Evolutionary conservation across 1,140 invertebrate genomes (phyloP).

Genomic region (Drosophila pseudoobscura): DNA sequence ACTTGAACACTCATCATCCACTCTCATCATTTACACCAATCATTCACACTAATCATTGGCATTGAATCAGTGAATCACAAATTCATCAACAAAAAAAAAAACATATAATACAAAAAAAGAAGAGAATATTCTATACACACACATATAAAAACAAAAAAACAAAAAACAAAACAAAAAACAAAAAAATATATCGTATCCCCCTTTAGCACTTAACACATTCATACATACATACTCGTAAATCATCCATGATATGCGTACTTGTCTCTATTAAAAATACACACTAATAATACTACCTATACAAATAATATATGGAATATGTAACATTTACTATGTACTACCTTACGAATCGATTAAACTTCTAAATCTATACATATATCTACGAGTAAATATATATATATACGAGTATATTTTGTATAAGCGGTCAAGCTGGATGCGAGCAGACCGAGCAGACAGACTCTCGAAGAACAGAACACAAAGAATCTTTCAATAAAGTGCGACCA

Average conservation of each 20-base stretch:
- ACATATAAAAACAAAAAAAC: conserved; percentile 30
- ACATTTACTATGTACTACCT: conserved; percentile 75
- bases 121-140: conserved; percentile 8
- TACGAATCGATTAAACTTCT: conserved; percentile 70
- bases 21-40: conserved; percentile 27
- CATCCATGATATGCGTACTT: conserved; percentile 68
- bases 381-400: conserved; percentile 48
- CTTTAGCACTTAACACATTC: conserved; percentile 54
- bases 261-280: conserved; percentile 71
- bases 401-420: conserved; percentile 72
- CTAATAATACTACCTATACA: conserved; percentile 46
- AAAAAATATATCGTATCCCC: conserved; percentile 51
- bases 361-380: conserved; percentile 56
- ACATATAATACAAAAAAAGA: conserved; percentile 3
- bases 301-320: conserved; percentile 56
- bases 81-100: conserved; percentile 19
- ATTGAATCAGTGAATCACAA: conserved; percentile 31
- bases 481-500: conserved; percentile 80
- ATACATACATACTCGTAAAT: conserved; percentile 44
- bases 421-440: conserved; percentile 47
- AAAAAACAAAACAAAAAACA: conserved; percentile 39
- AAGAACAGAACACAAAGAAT: conserved; percentile 63
- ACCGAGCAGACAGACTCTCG: conserved; percentile 58
- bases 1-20: conserved; percentile 9
- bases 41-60: conserved; percentile 50